phyloP scores from a whole-genome alignment of 2,888 invertebrate species.

The Sminthurides aquaticus region DNA sequence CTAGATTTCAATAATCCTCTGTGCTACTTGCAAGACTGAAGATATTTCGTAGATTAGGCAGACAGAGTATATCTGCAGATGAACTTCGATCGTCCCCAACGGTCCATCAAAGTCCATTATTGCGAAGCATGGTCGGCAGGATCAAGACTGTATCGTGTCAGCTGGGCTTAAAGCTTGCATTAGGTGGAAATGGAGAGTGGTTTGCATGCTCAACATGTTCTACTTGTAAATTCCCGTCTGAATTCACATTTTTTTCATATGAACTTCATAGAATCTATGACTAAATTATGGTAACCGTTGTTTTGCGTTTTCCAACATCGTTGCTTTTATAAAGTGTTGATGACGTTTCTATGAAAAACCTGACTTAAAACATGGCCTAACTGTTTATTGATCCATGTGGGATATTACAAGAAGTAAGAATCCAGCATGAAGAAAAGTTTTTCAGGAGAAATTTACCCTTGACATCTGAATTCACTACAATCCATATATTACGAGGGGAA shows the following conservation, averaged over 20 bases:
- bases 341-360: too few relatives aligned
- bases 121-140: conserved; percentile 85
- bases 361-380: too few relatives aligned
- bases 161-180: conserved; percentile 79
- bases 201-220: conserved; percentile 94
- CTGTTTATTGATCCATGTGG: conserved; percentile 77
- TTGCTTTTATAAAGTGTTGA: too few relatives aligned
- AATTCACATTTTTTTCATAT: too few relatives aligned
- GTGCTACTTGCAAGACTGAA: conserved; percentile 64
- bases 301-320: too few relatives aligned
- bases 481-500: too few relatives aligned
- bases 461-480: too few relatives aligned
- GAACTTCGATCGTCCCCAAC: conserved; percentile 83
- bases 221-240: too few relatives aligned
- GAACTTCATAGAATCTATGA: too few relatives aligned
- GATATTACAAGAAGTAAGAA: conserved; percentile 77
- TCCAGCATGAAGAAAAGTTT: conserved; percentile 88
- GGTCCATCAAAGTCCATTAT: conserved; percentile 87
- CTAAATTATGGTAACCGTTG: too few relatives aligned
- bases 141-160: conserved; percentile 84
- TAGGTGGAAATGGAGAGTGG: conserved; percentile 70
- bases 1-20: conserved; percentile 12
- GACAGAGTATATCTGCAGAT: conserved; percentile 80
- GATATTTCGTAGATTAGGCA: conserved; percentile 75
- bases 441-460: too few relatives aligned